Base-by-base conservation (phyloP, 2,113 vertebrate genomes). In the Nannospalax galili region DNA sequence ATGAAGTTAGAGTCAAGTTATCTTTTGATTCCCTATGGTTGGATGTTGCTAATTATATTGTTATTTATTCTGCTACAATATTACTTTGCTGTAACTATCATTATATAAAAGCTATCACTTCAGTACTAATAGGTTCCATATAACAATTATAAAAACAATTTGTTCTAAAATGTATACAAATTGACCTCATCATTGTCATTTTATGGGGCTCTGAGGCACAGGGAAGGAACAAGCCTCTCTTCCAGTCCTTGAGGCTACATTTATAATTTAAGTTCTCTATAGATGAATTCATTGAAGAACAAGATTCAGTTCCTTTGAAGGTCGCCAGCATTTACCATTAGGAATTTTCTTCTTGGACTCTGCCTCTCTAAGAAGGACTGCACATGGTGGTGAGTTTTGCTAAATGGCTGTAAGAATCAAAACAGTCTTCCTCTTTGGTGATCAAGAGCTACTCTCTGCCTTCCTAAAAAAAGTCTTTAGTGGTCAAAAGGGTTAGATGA, bases 1-100 rank as follows among this genome's bases (percentile, higher is more conserved):
- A 26, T 30, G 64, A 72, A 64, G 20, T 80, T 42, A 72, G 56
- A 60, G 35, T 48, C 42, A 14, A 65, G 3, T 73, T 90, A 73
- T 32, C 56, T 65, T 69, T 26, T 62, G 58, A 64, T 87, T 84
- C 64, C 65, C 84, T 35, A 32, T 37, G 30, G 22, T 69, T 79
- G 90, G n/a, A 16, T 60, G 35, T 30, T 78, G 65, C 52, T 95
- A 79, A 94, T 88, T 56, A 65, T 48, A 78, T 28, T 67, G 73
- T 85, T 92, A 81, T 32, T 85, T 90, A 81, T 4, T 74, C 22
- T 62, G 72, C 93, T 81, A 82, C 10, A 30, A 37, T 84, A 30
- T 45, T 70, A 56, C 42, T 91, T 93, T 75, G 62, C 87, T 60
- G 28, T 84, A 65, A 82, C 91, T 93, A 75, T 80, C n/a, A 93